Base-by-base conservation (phyloP, 1,140 invertebrate genomes). In the Drosophila baimaii region DNA sequence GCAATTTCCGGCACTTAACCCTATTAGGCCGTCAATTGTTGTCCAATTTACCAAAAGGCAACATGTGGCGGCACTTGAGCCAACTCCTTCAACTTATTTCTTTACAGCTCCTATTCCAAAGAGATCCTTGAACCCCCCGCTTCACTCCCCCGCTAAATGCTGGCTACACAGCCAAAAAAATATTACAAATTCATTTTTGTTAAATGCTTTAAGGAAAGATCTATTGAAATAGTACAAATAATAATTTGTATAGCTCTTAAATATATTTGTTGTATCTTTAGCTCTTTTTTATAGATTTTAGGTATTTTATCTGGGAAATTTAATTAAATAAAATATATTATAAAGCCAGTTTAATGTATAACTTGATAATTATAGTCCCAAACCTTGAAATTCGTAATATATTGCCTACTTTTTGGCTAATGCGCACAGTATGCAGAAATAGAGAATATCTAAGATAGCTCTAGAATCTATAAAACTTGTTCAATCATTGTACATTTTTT, bases 1-100 rank as follows among this genome's bases (percentile, higher is more conserved):
- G 21, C 77, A 61, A 65, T 73, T 81, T 82, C 62, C 75, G 83
- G 75, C 82, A 82, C 79, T 86, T 88, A 86, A 88, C 82, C 82
- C 82, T 77, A 76, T 86, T 57, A 58, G 66, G 41, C 19, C 29
- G 25, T 35, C 55, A 62, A 71, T 71, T 71, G 66, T 73, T 74
- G 41, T 17, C 63, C 74, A 77, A 77, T 77, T 77, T 51, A 69
- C 41, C 41, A 61, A n/a, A n/a, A 39, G 62, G 63, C 75, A 77
- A 70, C 75, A 77, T 77, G 72, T 69, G 73, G 63, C 41, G 21
- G 44, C 74, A 77, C 74, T 77, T 77, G 63, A 77, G 73, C 55
- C 55, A 56, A 52, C 49, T 71, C 35, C 59, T 31, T 29, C 17
- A 39, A 33, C 44, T 62, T 23, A 37, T 25, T 29, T 33, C 7